phyloP scores from a whole-genome alignment of 2,797 vertebrate genomes.

The Morus bassanus region DNA sequence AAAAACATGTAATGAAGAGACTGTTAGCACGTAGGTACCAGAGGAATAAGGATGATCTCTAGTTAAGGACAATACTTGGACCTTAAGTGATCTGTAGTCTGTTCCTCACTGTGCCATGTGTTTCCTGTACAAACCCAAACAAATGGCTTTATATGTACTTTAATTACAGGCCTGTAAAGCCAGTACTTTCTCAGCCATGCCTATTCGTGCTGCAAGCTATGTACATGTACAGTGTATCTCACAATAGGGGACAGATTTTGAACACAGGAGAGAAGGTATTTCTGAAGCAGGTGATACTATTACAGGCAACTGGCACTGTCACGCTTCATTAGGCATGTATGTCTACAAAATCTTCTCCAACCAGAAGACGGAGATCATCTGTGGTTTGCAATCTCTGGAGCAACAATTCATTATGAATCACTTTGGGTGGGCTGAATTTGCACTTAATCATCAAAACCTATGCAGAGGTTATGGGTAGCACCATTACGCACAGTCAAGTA shows the following conservation, averaged over 20 bases:
- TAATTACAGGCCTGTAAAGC: background rate
- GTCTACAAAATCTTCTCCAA: background rate
- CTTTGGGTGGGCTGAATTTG: conserved; percentile 38
- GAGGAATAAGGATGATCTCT: background rate
- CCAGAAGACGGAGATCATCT: background rate
- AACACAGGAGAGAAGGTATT: background rate
- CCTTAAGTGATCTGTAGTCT: background rate
- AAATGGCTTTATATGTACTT: background rate
- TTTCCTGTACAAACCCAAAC: background rate
- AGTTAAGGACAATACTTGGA: background rate
- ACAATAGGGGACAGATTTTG: background rate
- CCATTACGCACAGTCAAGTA: background rate
- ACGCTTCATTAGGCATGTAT: background rate
- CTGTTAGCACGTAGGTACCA: background rate
- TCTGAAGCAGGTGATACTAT: background rate
- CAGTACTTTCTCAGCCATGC: background rate
- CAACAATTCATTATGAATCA: conserved; percentile 5
- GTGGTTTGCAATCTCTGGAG: background rate
- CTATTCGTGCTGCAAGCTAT: background rate
- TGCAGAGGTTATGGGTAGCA: background rate
- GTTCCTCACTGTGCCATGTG: background rate
- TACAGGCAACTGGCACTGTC: background rate
- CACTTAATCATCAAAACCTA: conserved; percentile 34
- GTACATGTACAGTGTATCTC: background rate
- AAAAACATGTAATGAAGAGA: background rate